Evolutionary conservation across 2,797 vertebrate genomes (phyloP).

Genomic region (Urophycis tenuis): DNA sequence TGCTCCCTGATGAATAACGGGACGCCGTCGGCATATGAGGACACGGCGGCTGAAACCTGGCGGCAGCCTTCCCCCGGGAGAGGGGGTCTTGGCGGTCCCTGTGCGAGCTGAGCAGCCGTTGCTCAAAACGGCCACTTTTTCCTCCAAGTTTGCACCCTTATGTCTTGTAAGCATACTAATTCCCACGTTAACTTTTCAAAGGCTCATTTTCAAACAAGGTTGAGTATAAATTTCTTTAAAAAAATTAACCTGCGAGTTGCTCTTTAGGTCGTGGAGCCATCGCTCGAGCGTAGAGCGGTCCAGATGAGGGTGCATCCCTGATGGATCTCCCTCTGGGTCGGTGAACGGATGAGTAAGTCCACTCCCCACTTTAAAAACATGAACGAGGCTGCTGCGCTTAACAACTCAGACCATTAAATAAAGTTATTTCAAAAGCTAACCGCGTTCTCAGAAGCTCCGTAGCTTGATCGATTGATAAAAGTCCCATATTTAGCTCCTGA

Average conservation of each 20-base stretch:
- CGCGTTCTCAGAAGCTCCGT: too few relatives aligned
- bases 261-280: background rate
- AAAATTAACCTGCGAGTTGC: too few relatives aligned
- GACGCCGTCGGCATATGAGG: background rate
- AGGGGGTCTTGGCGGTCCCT: background rate
- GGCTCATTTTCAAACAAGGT: too few relatives aligned
- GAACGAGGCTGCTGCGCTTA: background rate
- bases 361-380: background rate
- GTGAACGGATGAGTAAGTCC: background rate
- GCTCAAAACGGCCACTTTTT: too few relatives aligned
- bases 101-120: too few relatives aligned
- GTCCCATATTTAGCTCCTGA: too few relatives aligned
- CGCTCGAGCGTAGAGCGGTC: background rate
- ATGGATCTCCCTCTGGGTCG: background rate
- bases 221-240: too few relatives aligned
- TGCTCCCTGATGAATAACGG: background rate
- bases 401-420: background rate
- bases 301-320: background rate
- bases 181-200: too few relatives aligned
- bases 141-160: too few relatives aligned
- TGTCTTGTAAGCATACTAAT: too few relatives aligned
- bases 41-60: background rate
- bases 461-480: too few relatives aligned
- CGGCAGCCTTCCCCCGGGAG: background rate
- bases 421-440: too few relatives aligned